A percentile compares a stretch with the other conserved stretches of the same genome.
Conservation (phyloP, 2,888 invertebrate genomes). For the Anorthoa munda region DNA sequence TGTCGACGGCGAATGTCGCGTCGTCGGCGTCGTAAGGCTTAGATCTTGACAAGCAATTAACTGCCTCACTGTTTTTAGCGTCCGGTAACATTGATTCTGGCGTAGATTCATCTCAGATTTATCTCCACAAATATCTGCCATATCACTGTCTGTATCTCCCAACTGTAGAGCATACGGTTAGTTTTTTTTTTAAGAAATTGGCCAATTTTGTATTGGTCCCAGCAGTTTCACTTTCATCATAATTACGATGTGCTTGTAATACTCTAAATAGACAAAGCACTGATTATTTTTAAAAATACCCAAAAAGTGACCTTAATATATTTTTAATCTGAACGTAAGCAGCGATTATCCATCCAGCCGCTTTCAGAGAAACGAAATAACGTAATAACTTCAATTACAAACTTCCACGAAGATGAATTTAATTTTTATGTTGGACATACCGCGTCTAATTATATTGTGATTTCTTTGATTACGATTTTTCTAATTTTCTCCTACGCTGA, state of each 20-base stretch:
- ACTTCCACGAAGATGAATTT: constrained; percentile 1
- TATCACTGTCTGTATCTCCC: neutral
- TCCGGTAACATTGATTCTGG: neutral
- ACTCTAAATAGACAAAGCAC: neutral
- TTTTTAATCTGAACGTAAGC: constrained; percentile 53
- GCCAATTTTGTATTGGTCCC: too few species aligned
- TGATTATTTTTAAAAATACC: constrained; percentile 24
- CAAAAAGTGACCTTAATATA: constrained; percentile 35
- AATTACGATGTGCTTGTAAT: too few species aligned
- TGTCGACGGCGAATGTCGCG: too few species aligned
- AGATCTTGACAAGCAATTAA: neutral
- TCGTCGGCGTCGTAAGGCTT: too few species aligned
- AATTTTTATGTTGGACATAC: too few species aligned
- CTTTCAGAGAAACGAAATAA: constrained; percentile 16
- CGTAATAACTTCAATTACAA: constrained; percentile 46
- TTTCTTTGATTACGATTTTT: constrained; percentile 2
- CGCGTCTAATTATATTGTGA: constrained; percentile 16
- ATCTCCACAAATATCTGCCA: neutral
- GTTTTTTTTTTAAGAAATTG: neutral
- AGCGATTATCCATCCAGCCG: constrained; percentile 19
- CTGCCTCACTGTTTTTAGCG: neutral
- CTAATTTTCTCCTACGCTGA: neutral
- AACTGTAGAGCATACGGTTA: neutral
- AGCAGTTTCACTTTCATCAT: constrained; percentile 15
- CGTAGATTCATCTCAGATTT: neutral